Evolutionary conservation across 2,888 invertebrate genomes (phyloP).

Genomic region (Slavum lentiscoides): DNA sequence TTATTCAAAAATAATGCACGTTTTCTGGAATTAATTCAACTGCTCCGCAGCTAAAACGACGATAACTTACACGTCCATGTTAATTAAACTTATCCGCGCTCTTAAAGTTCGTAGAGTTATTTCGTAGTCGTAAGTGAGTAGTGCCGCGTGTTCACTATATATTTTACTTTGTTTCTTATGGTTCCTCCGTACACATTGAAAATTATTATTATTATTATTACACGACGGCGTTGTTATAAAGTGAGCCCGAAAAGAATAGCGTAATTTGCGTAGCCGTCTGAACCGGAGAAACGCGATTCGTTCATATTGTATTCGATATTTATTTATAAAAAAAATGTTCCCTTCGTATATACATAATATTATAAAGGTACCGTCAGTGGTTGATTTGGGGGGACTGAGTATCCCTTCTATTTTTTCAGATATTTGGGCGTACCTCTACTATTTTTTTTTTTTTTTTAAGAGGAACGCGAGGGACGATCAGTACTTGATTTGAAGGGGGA

Average conservation of each 20-base stretch:
- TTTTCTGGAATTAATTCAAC: conserved; percentile 14
- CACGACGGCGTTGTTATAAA: neutral
- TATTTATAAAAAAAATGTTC: neutral
- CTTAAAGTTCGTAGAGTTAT: conserved; percentile 21
- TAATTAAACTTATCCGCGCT: conserved; percentile 36
- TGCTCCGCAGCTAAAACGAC: conserved; percentile 19
- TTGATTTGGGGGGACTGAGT: too few relatives aligned
- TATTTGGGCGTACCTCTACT: too few relatives aligned
- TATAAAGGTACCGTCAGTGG: too few relatives aligned
- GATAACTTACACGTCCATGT: conserved; percentile 12
- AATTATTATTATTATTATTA: neutral
- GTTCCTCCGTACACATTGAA: neutral
- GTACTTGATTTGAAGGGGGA: too few relatives aligned
- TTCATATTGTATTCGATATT: neutral
- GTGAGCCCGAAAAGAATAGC: neutral
- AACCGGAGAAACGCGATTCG: neutral
- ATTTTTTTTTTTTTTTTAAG: too few relatives aligned
- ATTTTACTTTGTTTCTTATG: conserved; percentile 22
- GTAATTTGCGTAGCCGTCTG: neutral
- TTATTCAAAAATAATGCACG: conserved; percentile 16
- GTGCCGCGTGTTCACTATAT: neutral
- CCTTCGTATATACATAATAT: too few relatives aligned
- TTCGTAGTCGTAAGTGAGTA: conserved; percentile 3
- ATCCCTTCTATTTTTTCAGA: too few relatives aligned
- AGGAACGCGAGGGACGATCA: too few relatives aligned